phyloP scores from a whole-genome alignment of 2,888 invertebrate species.

The Conchocele bisecta region DNA sequence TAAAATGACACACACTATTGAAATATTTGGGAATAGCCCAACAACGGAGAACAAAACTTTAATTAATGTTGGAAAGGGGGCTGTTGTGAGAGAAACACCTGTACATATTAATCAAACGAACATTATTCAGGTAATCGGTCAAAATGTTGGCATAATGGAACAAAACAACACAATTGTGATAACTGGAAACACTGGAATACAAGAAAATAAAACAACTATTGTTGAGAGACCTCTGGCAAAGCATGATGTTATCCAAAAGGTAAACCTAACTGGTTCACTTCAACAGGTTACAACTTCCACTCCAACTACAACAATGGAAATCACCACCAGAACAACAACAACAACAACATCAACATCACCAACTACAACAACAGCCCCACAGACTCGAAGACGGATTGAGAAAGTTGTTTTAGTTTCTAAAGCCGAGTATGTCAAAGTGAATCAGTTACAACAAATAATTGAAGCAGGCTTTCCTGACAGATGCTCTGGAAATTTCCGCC shows the following conservation, averaged over 20 bases:
- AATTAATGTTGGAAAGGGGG: no score
- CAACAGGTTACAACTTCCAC: no score
- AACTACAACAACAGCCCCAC: not conserved
- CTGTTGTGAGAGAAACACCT: no score
- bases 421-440: slow-evolving; percentile 21
- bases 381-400: not conserved
- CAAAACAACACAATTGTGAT: slow-evolving; percentile 14
- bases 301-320: not conserved
- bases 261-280: slow-evolving; percentile 1
- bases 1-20: no score
- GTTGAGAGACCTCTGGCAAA: not conserved
- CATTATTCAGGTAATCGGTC: no score
- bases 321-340: not conserved
- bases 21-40: no score
- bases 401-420: slow-evolving; percentile 1
- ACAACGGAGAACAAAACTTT: no score
- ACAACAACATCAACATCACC: slow-evolving; percentile 16
- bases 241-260: slow-evolving; percentile 1
- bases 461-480: slow-evolving; percentile 14
- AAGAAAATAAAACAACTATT: not conserved
- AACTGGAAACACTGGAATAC: not conserved
- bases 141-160: not conserved
- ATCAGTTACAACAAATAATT: slow-evolving; percentile 12
- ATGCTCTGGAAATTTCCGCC: slow-evolving; percentile 24
- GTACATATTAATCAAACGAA: no score